Evolutionary conservation across 2,888 invertebrate species (phyloP), one percentile per base, ranked within the genome.

Genomic region (Epistrophella euchroma): DNA sequence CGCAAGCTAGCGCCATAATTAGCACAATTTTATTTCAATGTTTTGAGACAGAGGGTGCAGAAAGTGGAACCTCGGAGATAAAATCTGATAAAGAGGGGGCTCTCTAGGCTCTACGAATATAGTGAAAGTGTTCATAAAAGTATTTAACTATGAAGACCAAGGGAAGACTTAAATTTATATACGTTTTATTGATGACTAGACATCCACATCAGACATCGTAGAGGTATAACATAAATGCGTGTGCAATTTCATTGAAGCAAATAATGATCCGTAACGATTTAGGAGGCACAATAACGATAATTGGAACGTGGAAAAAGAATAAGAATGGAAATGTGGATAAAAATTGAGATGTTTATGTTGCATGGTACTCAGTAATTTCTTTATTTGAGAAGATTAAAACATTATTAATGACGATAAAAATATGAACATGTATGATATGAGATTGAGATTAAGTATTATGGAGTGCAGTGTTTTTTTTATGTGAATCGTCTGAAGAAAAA

Each of bases 121-220:
- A 76, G 77, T 47, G 82, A 81, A 81, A 81, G 85, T 86, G 77
- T 68, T 73, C 52, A 68, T 68, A 28, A 52, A 28, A 25, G 50
- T 25, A 50, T 22, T 50, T 25, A 25, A 25, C 22, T 50, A 50
- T 52, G n/a, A 28, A 52, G 25, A 52, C 1, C 15, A 52, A 52
- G 25, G 40, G 40, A 68, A 47, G 32, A 74, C 62, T 55, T 55
- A 66, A 40, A 74, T 74, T 58, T 74, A 64, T 79, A 78, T 78
- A 75, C 56, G 64, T 64, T 71, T 83, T 83, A 78, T 83, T 50
- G 79, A 84, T 84, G 83, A 78, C 55, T 77, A 70, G 22, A 58
- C 47, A 60, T 35, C 17, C 35, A 58, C 15, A 19, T 22, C 47
- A 62, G 19, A 25, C 15, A 60, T 60, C n/a, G 7, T 25, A 2